Conservation (phyloP, 1,140 invertebrate genomes). For the Arctopsyche grandis region DNA sequence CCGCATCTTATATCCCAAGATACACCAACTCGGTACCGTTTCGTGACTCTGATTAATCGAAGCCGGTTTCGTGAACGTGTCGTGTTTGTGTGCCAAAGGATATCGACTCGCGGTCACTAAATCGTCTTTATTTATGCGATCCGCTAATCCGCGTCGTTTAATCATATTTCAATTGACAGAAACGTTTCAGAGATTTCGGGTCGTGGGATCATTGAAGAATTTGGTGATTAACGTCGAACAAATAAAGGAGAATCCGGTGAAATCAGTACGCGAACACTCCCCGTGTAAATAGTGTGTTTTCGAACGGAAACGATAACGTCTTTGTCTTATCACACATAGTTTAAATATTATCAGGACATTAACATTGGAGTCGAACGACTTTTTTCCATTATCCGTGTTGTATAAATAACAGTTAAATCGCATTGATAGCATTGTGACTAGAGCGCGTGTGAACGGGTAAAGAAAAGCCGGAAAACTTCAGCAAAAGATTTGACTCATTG, state of each 20-base stretch:
- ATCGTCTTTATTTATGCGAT: too few species aligned
- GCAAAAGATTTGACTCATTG: too few species aligned
- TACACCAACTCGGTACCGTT: background rate
- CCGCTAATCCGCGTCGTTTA: background rate
- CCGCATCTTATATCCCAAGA: background rate
- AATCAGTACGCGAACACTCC: background rate
- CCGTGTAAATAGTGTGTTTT: background rate
- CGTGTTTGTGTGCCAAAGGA: background rate
- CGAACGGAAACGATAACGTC: conserved; percentile 13
- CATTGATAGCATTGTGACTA: too few species aligned
- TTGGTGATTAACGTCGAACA: background rate
- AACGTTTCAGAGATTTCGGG: too few species aligned
- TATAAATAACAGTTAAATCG: too few species aligned
- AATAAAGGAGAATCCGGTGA: conserved; percentile 3
- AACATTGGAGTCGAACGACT: too few species aligned
- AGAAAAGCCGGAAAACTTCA: too few species aligned
- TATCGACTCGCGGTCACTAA: too few species aligned
- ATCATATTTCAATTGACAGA: background rate
- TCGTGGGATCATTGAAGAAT: too few species aligned
- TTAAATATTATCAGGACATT: too few species aligned
- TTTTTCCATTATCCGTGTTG: too few species aligned
- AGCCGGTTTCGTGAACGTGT: background rate
- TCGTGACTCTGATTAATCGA: background rate
- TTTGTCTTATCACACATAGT: background rate
- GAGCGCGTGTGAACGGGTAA: too few species aligned